Percentiles rank a stretch among this genome's conserved stretches.
phyloP scores from a whole-genome alignment of 2,888 invertebrate species.

The Dione juno region DNA sequence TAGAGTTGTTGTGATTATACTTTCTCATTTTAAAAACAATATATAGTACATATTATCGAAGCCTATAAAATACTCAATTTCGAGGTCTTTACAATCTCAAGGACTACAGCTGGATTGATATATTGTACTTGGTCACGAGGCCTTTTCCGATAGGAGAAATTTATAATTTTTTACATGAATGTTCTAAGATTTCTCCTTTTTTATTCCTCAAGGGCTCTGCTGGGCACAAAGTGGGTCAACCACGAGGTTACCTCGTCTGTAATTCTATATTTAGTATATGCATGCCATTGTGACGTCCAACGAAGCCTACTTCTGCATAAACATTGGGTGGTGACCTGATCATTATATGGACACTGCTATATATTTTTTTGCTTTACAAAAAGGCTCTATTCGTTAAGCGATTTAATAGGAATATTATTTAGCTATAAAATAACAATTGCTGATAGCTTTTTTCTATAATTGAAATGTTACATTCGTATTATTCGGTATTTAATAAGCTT shows the following conservation, averaged over 20 bases:
- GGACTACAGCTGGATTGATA: conserved; percentile 12
- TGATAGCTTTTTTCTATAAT: too few relatives aligned
- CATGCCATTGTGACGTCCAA: conserved; percentile 65
- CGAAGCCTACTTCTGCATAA: conserved; percentile 57
- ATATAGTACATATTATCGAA: background rate
- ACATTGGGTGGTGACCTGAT: conserved; percentile 29
- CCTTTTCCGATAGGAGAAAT: background rate
- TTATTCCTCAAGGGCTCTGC: conserved; percentile 32
- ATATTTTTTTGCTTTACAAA: conserved; percentile 38
- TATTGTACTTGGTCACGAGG: conserved; percentile 25
- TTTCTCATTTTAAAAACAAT: background rate
- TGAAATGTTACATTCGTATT: too few relatives aligned
- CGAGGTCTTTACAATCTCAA: conserved; percentile 13
- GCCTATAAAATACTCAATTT: conserved; percentile 13
- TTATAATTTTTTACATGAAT: conserved; percentile 21
- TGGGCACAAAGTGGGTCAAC: conserved; percentile 59
- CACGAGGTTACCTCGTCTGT: conserved; percentile 50
- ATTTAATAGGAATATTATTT: background rate
- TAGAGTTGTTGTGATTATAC: background rate
- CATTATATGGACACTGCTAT: conserved; percentile 48
- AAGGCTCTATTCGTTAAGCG: background rate
- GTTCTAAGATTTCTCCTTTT: conserved; percentile 20
- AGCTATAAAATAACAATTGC: too few relatives aligned
- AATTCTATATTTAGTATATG: conserved; percentile 63
- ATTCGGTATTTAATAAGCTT: too few relatives aligned